Percentiles rank a stretch among this genome's conserved stretches.
phyloP scores from a whole-genome alignment of 2,888 invertebrate species.

The Halictus quadricinctus region DNA sequence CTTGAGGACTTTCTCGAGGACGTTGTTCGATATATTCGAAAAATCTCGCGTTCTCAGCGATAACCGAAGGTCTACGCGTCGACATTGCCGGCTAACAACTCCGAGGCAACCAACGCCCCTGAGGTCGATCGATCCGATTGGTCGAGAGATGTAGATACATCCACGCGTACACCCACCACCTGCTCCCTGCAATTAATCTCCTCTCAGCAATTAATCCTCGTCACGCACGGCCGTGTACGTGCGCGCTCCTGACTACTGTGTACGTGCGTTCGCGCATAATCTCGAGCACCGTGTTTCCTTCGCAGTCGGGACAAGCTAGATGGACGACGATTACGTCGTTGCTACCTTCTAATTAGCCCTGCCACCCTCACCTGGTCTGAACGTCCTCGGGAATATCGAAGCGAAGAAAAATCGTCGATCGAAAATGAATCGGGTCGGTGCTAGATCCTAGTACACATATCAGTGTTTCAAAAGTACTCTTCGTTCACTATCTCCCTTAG shows the following conservation, averaged over 20 bases:
- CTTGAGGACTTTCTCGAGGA: too few relatives aligned
- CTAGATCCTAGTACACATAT: background rate
- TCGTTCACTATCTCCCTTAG: background rate
- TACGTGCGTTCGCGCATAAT: conserved; percentile 27
- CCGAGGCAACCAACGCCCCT: conserved; percentile 60
- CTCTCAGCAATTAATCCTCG: conserved; percentile 70
- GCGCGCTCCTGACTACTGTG: background rate
- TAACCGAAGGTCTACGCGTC: conserved; percentile 30
- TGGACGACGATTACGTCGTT: conserved; percentile 33
- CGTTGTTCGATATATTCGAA: background rate
- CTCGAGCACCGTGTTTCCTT: conserved; percentile 53
- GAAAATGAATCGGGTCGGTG: background rate
- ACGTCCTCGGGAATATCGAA: background rate
- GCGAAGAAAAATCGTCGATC: background rate
- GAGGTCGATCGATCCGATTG: conserved; percentile 65
- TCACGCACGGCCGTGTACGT: conserved; percentile 35
- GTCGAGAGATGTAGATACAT: conserved; percentile 60
- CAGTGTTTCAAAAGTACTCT: background rate
- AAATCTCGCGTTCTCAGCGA: background rate
- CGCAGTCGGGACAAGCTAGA: conserved; percentile 26
- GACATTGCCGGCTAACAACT: conserved; percentile 49
- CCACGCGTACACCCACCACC: conserved; percentile 63
- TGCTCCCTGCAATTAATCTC: conserved; percentile 69
- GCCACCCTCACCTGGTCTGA: background rate
- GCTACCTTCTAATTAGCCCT: conserved; percentile 39